Evolutionary conservation across 2,888 invertebrate genomes (phyloP).

Genomic region (Chirona hameri): DNA sequence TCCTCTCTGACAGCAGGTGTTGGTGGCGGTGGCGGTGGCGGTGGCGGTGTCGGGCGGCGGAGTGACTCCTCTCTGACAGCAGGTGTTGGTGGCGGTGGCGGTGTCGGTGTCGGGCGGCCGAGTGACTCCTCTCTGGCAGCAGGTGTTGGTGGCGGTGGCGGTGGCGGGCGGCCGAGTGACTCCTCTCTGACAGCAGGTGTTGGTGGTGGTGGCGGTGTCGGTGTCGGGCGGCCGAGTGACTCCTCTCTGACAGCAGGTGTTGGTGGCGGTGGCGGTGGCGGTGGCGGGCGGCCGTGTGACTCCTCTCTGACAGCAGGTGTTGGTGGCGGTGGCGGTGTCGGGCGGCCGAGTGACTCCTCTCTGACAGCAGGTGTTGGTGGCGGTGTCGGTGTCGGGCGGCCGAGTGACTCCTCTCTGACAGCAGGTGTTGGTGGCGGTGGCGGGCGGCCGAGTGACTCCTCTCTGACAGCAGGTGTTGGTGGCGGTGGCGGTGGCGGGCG

Average conservation of each 20-base stretch:
- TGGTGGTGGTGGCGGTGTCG: too few relatives aligned
- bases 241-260: not conserved
- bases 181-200: not conserved
- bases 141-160: not conserved
- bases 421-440: not conserved
- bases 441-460: not conserved
- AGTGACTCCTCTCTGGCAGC: not conserved
- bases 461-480: not conserved
- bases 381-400: too few relatives aligned
- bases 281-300: not conserved
- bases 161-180: not conserved
- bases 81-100: not conserved
- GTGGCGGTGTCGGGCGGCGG: too few relatives aligned
- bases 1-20: not conserved
- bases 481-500: too few relatives aligned
- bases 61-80: not conserved
- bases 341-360: not conserved
- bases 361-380: not conserved
- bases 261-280: too few relatives aligned
- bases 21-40: too few relatives aligned
- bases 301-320: not conserved
- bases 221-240: not conserved
- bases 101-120: too few relatives aligned
- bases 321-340: too few relatives aligned
- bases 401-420: not conserved